These are phyloP conservation scores for Dissostichus mawsoni DNA, from an alignment of 2,113 vertebrate genomes.

Conservation along the genomic window DNA sequence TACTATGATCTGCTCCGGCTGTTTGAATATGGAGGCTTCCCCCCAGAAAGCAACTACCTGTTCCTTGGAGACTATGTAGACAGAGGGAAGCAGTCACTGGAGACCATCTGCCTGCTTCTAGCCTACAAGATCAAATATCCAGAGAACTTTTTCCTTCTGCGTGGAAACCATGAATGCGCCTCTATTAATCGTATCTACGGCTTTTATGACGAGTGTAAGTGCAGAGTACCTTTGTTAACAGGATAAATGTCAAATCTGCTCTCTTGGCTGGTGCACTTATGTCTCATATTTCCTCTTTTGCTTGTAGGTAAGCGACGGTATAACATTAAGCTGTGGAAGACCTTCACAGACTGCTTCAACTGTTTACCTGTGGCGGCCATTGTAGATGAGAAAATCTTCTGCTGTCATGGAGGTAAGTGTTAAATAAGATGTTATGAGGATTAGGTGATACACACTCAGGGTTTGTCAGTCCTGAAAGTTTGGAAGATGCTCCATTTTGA, in stretches of 20 bases:
- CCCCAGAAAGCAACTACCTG: conserved; percentile 96
- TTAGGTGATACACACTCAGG: neutral
- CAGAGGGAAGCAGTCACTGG: conserved; percentile 86
- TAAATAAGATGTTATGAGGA: too few species aligned
- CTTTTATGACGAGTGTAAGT: conserved; percentile 87
- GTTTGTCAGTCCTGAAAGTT: too few species aligned
- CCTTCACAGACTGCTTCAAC: conserved; percentile 88
- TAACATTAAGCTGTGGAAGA: conserved; percentile 88
- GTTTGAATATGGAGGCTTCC: conserved; percentile 96
- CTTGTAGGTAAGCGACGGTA: conserved; percentile 84
- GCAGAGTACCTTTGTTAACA: neutral
- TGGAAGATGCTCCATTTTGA: too few species aligned
- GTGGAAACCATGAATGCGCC: conserved; percentile 87
- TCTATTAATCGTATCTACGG: conserved; percentile 88
- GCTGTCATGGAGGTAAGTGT: conserved; percentile 84
- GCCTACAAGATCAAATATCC: conserved; percentile 88
- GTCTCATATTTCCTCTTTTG: neutral
- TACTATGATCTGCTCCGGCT: conserved; percentile 96
- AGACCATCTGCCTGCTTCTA: conserved; percentile 86
- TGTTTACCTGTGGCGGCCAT: conserved; percentile 88
- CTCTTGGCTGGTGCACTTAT: neutral
- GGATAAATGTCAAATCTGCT: accelerated
- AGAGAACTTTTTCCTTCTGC: conserved; percentile 87
- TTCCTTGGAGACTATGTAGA: conserved; percentile 87
- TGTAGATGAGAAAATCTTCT: conserved; percentile 88